Evolutionary conservation across 2,888 invertebrate genomes (phyloP).

Genomic region (Hybos culiciformis): DNA sequence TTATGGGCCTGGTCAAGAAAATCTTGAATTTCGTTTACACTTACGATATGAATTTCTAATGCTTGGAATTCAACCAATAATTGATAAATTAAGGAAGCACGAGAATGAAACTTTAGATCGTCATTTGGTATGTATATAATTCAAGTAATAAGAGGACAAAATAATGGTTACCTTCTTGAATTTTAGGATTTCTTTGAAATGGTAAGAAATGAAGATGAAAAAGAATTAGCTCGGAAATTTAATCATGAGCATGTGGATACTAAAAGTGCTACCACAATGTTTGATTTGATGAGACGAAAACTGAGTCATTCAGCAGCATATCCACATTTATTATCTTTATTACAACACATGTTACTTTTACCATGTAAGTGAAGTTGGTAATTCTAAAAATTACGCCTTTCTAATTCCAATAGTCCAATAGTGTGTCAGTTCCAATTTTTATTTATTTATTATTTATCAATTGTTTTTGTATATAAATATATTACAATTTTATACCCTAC

Average conservation of each 20-base stretch:
- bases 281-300: conserved; percentile 75
- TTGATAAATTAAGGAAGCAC: conserved; percentile 81
- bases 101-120: conserved; percentile 90
- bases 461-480: no score
- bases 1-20: conserved; percentile 92
- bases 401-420: no score
- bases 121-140: conserved; percentile 53
- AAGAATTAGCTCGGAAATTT: conserved; percentile 79
- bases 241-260: conserved; percentile 87
- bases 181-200: conserved; percentile 86
- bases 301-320: conserved; percentile 86
- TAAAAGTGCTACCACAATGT: conserved; percentile 86
- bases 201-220: conserved; percentile 93
- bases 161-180: no score
- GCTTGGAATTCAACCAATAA: conserved; percentile 92
- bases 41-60: conserved; percentile 90
- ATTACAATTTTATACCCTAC: no score
- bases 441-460: no score
- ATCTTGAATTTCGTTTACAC: conserved; percentile 88
- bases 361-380: conserved; percentile 50
- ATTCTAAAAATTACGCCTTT: background rate
- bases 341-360: conserved; percentile 76
- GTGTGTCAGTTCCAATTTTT: no score
- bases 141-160: background rate
- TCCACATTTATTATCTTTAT: conserved; percentile 77